A percentile compares a stretch with the other conserved stretches of the same genome.
These are phyloP conservation scores for Choloepus didactylus DNA, from an alignment of 2,797 vertebrate genomes.

Conservation along the genomic window DNA sequence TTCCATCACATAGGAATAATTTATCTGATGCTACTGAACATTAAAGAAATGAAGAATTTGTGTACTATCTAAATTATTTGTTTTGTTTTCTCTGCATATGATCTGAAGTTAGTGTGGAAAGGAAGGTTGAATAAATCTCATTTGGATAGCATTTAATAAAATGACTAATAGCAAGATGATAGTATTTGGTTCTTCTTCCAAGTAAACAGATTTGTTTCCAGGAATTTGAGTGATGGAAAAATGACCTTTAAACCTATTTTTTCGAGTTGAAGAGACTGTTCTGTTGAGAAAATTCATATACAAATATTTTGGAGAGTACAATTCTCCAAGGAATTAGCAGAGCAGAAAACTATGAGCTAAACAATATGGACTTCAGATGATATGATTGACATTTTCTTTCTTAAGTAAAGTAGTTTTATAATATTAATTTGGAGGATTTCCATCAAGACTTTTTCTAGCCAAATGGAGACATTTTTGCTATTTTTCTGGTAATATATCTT, in stretches of 20 bases:
- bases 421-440: constrained; percentile 22
- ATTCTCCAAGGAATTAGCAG: not conserved
- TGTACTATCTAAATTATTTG: constrained; percentile 49
- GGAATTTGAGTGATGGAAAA: constrained; percentile 70
- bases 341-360: constrained; percentile 39
- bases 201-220: constrained; percentile 72
- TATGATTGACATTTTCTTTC: constrained; percentile 45
- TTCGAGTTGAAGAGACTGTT: constrained; percentile 56
- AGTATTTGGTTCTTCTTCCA: constrained; percentile 68
- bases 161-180: constrained; percentile 65
- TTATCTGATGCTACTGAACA: constrained; percentile 25
- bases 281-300: constrained; percentile 54
- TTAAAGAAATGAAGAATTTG: constrained; percentile 38
- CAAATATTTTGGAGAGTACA: constrained; percentile 61
- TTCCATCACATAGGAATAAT: not conserved
- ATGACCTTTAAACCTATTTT: constrained; percentile 68
- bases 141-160: constrained; percentile 73
- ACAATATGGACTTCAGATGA: constrained; percentile 30
- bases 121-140: constrained; percentile 6
- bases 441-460: constrained; percentile 23
- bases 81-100: constrained; percentile 44
- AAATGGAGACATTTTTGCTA: not conserved
- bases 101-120: constrained; percentile 67
- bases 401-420: constrained; percentile 35
- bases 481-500: not conserved